These are phyloP conservation scores for Tichodroma muraria DNA, from an alignment of 2,113 vertebrate genomes.

Conservation along the genomic window DNA sequence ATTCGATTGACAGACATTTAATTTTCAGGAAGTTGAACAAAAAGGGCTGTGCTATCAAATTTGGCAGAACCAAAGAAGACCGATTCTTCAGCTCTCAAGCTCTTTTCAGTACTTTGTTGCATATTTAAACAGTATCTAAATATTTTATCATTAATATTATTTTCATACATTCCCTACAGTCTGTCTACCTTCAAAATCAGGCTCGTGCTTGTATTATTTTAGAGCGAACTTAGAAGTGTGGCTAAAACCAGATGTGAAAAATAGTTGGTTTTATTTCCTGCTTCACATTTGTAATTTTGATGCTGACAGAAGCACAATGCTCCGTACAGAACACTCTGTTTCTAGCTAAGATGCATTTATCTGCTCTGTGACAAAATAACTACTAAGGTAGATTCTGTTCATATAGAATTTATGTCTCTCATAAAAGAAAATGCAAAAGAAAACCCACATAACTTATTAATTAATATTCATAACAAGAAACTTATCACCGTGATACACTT, in stretches of 20 bases:
- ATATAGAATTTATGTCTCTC: background rate
- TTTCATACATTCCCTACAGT: background rate
- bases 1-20: background rate
- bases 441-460: background rate
- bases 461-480: background rate
- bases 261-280: background rate
- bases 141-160: background rate
- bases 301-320: constrained; percentile 2
- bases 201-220: background rate
- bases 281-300: background rate
- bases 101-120: background rate
- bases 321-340: background rate
- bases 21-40: background rate
- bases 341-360: background rate
- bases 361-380: background rate
- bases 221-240: background rate
- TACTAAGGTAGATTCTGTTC: background rate
- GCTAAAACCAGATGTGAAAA: background rate
- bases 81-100: background rate
- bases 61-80: background rate
- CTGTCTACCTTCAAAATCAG: background rate
- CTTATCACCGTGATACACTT: background rate
- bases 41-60: background rate
- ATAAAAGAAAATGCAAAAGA: constrained; percentile 1
- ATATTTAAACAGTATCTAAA: background rate